Conservation (phyloP, 92 coral and sea anemone genomes). For the Epizoanthus scotinus region DNA sequence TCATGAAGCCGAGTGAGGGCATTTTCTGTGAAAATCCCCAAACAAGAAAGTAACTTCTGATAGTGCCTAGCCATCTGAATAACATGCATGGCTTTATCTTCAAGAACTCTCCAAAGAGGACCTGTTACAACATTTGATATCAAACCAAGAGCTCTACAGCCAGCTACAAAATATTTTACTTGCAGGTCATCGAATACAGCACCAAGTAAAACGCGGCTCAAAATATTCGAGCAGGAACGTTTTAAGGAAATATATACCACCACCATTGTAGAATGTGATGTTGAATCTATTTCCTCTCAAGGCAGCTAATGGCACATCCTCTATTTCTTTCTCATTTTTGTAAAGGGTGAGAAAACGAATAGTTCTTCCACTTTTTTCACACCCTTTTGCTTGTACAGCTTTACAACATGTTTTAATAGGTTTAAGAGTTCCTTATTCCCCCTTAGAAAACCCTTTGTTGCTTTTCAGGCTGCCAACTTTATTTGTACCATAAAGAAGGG, state of each 20-base stretch:
- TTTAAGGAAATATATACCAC: background rate
- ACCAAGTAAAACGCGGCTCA: constrained; percentile 10
- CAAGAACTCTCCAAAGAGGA: constrained; percentile 23
- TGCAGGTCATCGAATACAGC: constrained; percentile 29
- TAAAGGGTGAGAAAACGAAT: background rate
- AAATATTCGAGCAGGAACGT: constrained; percentile 21
- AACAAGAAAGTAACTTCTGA: too few relatives aligned
- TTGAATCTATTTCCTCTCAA: too few relatives aligned
- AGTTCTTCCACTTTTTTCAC: constrained; percentile 10
- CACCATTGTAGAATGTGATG: constrained; percentile 31
- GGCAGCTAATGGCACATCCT: background rate
- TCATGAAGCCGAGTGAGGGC: too few relatives aligned
- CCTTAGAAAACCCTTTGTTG: constrained; percentile 3
- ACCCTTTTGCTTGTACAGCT: constrained; percentile 24
- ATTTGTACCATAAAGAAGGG: constrained; percentile 19
- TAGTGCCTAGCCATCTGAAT: constrained; percentile 26
- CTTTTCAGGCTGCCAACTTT: constrained; percentile 14
- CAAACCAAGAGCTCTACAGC: constrained; percentile 30
- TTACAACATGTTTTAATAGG: constrained; percentile 32
- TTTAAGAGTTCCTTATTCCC: constrained; percentile 25
- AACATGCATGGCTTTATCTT: constrained; percentile 35
- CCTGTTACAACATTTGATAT: constrained; percentile 33
- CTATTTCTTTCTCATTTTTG: background rate
- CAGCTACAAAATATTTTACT: constrained; percentile 32
- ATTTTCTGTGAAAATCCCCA: too few relatives aligned